Conservation (phyloP, 2,888 invertebrate species). For the Craniophora ligustri region DNA sequence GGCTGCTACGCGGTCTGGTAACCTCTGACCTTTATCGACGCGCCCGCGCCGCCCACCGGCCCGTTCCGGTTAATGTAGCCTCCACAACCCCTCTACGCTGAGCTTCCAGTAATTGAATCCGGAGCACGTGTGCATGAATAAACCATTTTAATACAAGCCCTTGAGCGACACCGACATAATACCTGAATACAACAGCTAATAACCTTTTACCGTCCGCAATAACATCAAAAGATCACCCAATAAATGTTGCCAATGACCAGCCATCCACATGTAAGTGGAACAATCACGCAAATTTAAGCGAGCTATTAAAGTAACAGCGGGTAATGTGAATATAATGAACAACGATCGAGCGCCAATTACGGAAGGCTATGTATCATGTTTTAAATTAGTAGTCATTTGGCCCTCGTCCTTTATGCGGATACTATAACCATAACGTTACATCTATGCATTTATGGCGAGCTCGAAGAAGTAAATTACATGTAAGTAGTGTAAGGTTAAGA, state of each 20-base stretch:
- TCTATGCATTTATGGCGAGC: background rate
- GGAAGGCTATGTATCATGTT: constrained; percentile 62
- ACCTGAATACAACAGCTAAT: constrained; percentile 31
- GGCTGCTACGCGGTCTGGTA: constrained; percentile 61
- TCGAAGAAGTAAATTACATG: constrained; percentile 1
- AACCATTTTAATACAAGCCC: constrained; percentile 62
- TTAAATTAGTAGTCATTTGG: constrained; percentile 49
- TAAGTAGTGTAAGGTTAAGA: no score
- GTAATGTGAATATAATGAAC: constrained; percentile 71
- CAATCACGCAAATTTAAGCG: constrained; percentile 18
- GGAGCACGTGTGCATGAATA: constrained; percentile 73
- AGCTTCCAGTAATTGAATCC: constrained; percentile 74
- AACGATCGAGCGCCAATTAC: constrained; percentile 65
- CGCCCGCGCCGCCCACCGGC: constrained; percentile 48
- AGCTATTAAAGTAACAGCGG: constrained; percentile 60
- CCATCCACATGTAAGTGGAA: constrained; percentile 15
- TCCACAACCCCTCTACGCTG: constrained; percentile 48
- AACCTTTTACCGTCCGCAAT: constrained; percentile 20
- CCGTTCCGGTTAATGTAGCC: constrained; percentile 61
- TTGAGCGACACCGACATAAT: constrained; percentile 33
- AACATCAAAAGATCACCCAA: constrained; percentile 25
- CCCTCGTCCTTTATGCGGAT: background rate
- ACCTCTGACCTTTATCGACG: constrained; percentile 72
- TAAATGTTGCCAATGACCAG: constrained; percentile 33
- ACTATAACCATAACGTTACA: constrained; percentile 25